Base-by-base conservation (phyloP, 2,113 vertebrate species). In the Suncus etruscus region DNA sequence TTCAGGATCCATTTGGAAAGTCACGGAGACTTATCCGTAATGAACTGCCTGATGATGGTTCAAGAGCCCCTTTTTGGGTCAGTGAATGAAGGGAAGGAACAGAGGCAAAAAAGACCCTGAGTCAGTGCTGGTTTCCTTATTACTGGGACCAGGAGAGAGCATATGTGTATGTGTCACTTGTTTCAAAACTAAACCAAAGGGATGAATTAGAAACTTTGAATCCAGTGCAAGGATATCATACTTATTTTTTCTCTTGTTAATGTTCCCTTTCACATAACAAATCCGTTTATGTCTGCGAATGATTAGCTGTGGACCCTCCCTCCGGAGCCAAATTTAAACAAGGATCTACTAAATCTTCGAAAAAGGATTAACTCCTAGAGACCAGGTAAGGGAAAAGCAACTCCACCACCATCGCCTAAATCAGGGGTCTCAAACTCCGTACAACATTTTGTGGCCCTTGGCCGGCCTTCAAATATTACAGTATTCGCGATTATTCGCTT, bases 201-300 rank as follows among this genome's bases (percentile, higher is more conserved):
- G 68, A 85, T 7, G 18, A 66, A 72, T n/a, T 90, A 54, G 54
- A 54, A 54, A 54, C 18, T 80, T 84, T 22, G 54, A 94, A 75
- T 84, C 39, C 24, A 74, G 0, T 70, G 68, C 45, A n/a, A 79
- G 31, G 74, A 91, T 95, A 94, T 95, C 91, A 90, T 84, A 87
- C 83, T 27, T 27, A 10, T 66, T 47, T 25, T 70, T 68, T 32
- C 7, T 29, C 76, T 79, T 80, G 39, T 47, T 75, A 61, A 87
- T 92, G 90, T 95, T 91, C 85, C 58, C 66, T 92, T 87, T 91
- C 90, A 82, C 92, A 93, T 80, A 94, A 95, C 76, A 78, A 82
- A 93, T 96, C 86, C 94, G 83, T 95, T 90, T 94, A 69, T 96
- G 90, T 94, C 95, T 97, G 70, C 83, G 93, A 95, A 96, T 94